Evolutionary conservation across 2,113 vertebrate genomes (phyloP), one percentile per base, ranked within the genome.

Genomic region (Brienomyrus brachyistius): DNA sequence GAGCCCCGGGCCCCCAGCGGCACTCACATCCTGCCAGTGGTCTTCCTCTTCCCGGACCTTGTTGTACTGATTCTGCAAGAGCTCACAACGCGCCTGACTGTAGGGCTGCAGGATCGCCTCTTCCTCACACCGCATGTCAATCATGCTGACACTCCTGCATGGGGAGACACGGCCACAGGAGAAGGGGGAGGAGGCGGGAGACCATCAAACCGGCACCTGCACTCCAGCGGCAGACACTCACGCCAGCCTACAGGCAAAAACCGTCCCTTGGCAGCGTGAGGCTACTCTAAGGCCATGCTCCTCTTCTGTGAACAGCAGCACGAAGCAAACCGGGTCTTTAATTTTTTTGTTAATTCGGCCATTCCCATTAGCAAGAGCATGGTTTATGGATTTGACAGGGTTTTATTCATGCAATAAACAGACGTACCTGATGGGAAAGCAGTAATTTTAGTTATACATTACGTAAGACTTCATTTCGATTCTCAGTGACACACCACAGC

Each of bases 1-100:
- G 59, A 66, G 4, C n/a, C 23, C n/a, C 15, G 17, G 13, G 43
- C 45, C 50, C 47, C 27, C 17, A 4, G 19, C 77, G 50, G 48
- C 31, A 89, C 97, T 98, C 94, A 99, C 98, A 31, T 97, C 96
- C 93, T 97, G 98, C 98, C 98, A 99, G 85, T 96, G 97, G 94
- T 98, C 97, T 86, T 99, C 98, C 0, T 99, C 98, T 89, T 98
- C 98, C 84, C 94, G 94, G 88, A 97, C 95, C 91, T 95, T 96
- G 95, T 92, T 97, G 94, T 97, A 95, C 89, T 98, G 92, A 17
- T 96, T 96, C 52, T 98, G 98, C 93, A 98, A 96, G 90, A 96
- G 96, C 92, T 99, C 98, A 56, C 97, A 95, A 74, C 97, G 97
- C 8, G 97, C 97, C 92, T 96, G 97, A 96, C 97, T 97, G 87